Evolutionary conservation across 1,140 invertebrate species (phyloP).

Genomic region (Drosophila nebulosa): DNA sequence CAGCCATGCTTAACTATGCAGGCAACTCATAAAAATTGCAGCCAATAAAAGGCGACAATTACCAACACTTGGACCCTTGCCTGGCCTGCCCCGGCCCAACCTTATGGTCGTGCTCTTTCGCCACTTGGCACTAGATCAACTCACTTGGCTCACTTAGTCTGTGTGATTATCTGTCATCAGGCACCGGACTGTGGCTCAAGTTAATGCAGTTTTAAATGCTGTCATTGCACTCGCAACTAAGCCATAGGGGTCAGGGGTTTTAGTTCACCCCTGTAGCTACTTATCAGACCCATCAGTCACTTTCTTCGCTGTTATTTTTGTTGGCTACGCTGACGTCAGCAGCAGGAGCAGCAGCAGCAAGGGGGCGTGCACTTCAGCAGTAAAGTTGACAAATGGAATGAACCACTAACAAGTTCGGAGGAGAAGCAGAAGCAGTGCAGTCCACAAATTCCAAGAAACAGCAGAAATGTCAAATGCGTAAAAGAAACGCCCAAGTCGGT

Average conservation of each 20-base stretch:
- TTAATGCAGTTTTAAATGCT: conserved; percentile 52
- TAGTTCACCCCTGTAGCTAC: neutral
- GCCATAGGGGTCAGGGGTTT: conserved; percentile 22
- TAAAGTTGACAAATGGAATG: conserved; percentile 62
- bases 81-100: no score
- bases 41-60: conserved; percentile 65
- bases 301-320: conserved; percentile 24
- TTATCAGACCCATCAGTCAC: conserved; percentile 37
- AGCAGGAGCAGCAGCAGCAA: neutral
- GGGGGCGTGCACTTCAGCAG: conserved; percentile 26
- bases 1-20: conserved; percentile 55
- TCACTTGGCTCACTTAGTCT: conserved; percentile 22
- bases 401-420: conserved; percentile 17
- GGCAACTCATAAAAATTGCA: conserved; percentile 63
- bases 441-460: neutral
- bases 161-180: conserved; percentile 26
- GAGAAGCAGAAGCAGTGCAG: conserved; percentile 35
- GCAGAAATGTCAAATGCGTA: conserved; percentile 21
- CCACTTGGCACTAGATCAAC: conserved; percentile 20
- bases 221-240: conserved; percentile 36
- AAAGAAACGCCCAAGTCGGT: conserved; percentile 38
- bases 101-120: conserved; percentile 4
- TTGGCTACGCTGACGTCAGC: conserved; percentile 53
- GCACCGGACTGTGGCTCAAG: conserved; percentile 31
- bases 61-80: conserved; percentile 14